Evolutionary conservation across 2,888 invertebrate species (phyloP).

Genomic region (Protonemura montana): DNA sequence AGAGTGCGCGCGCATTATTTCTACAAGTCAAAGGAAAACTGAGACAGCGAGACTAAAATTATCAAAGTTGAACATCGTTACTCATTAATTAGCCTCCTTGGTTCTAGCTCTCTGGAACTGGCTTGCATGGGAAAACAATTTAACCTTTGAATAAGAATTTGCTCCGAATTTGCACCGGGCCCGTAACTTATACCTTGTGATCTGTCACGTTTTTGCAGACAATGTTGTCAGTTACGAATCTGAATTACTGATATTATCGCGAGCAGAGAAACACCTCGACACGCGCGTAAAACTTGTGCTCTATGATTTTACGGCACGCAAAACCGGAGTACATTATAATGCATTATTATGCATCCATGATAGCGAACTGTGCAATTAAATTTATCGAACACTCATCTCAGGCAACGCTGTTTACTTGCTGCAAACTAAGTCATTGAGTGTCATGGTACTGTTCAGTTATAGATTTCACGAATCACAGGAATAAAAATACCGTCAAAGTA

Average conservation of each 20-base stretch:
- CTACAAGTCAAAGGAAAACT: background rate
- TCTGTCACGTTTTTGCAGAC: background rate
- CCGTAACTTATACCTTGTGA: background rate
- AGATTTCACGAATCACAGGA: too few species aligned
- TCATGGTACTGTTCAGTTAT: too few species aligned
- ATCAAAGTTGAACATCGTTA: slow-evolving; percentile 2
- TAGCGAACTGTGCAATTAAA: background rate
- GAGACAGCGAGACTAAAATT: background rate
- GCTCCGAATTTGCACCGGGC: background rate
- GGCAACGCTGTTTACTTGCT: too few species aligned
- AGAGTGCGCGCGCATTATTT: background rate
- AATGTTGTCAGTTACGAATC: background rate
- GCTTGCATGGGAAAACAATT: background rate
- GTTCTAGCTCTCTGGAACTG: background rate
- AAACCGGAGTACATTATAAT: background rate
- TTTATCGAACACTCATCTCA: too few species aligned
- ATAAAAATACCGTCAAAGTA: too few species aligned
- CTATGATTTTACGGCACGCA: background rate
- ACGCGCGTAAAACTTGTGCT: too few species aligned
- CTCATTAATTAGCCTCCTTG: background rate
- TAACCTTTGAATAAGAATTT: background rate
- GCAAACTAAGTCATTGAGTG: too few species aligned
- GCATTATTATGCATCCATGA: background rate
- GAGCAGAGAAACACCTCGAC: too few species aligned
- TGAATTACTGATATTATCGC: too few species aligned